phyloP scores from a whole-genome alignment of 2,797 vertebrate genomes.

The Hoplostethus mediterraneus region DNA sequence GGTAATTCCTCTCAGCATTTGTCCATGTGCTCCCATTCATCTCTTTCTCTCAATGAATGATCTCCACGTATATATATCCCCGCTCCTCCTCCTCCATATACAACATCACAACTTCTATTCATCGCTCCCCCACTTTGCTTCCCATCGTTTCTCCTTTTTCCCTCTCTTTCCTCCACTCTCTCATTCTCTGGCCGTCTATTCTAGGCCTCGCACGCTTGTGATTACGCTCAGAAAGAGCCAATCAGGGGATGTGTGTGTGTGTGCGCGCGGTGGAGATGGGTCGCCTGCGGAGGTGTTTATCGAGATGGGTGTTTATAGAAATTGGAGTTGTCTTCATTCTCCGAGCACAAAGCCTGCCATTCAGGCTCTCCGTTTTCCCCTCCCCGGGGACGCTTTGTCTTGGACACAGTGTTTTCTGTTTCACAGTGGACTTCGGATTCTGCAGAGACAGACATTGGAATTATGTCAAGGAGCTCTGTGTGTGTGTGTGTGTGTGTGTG shows the following conservation, averaged over 20 bases:
- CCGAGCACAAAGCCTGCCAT: conserved; percentile 45
- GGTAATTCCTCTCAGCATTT: conserved; percentile 42
- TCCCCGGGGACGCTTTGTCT: conserved; percentile 64
- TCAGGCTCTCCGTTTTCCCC: conserved; percentile 44
- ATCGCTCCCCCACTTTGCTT: conserved; percentile 22
- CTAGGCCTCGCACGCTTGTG: conserved; percentile 37
- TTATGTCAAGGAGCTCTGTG: conserved; percentile 29
- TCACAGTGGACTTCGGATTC: conserved; percentile 58
- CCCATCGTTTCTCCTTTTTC: conserved; percentile 46
- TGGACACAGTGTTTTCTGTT: conserved; percentile 60
- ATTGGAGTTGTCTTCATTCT: conserved; percentile 56
- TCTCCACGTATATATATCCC: conserved; percentile 4
- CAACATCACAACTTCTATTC: conserved; percentile 22
- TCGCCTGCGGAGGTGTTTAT: conserved; percentile 58
- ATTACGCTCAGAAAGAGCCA: conserved; percentile 57
- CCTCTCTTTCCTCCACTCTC: conserved; percentile 29
- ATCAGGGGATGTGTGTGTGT: conserved; percentile 39
- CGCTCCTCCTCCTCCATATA: conserved; percentile 16
- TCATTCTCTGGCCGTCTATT: conserved; percentile 46
- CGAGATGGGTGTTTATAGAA: conserved; percentile 61
- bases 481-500: background rate
- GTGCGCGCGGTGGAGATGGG: conserved; percentile 36
- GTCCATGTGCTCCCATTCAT: conserved; percentile 44
- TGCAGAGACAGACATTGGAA: conserved; percentile 54
- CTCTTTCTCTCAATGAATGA: conserved; percentile 38